phyloP scores from a whole-genome alignment of 2,113 vertebrate genomes.

The Andinoacara biseriatus region DNA sequence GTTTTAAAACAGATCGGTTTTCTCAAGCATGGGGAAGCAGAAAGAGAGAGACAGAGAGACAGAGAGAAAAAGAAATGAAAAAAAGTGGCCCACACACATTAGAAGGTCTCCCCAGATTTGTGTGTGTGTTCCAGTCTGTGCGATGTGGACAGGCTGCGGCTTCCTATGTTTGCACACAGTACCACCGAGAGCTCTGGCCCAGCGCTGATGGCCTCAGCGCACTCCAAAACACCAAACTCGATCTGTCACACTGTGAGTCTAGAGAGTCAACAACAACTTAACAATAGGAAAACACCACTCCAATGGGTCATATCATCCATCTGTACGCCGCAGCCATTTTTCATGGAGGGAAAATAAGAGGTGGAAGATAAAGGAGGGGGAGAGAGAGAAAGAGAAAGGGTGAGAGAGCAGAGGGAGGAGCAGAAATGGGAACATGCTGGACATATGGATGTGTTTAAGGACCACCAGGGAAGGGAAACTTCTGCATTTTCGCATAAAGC shows the following conservation, averaged over 20 bases:
- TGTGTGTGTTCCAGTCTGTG: slow-evolving; percentile 73
- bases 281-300: slow-evolving; percentile 76
- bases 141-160: slow-evolving; percentile 70
- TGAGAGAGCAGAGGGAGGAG: slow-evolving; percentile 69
- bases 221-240: slow-evolving; percentile 70
- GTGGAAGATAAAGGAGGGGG: slow-evolving; percentile 46
- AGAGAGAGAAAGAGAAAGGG: slow-evolving; percentile 31
- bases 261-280: slow-evolving; percentile 79
- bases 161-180: slow-evolving; percentile 76
- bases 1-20: slow-evolving; percentile 88
- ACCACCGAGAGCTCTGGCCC: slow-evolving; percentile 61
- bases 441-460: slow-evolving; percentile 88
- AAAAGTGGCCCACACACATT: slow-evolving; percentile 84
- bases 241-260: slow-evolving; percentile 75
- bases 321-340: slow-evolving; percentile 65
- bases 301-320: slow-evolving; percentile 68
- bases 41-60: not conserved
- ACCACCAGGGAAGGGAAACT: slow-evolving; percentile 86
- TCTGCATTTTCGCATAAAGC: slow-evolving; percentile 85
- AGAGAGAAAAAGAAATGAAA: slow-evolving; percentile 56
- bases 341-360: slow-evolving; percentile 64
- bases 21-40: slow-evolving; percentile 72
- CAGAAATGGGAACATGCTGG: slow-evolving; percentile 78
- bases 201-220: slow-evolving; percentile 57
- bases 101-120: slow-evolving; percentile 74